phyloP scores from a whole-genome alignment of 2,113 vertebrate genomes.

The Leptobrachium leishanense region DNA sequence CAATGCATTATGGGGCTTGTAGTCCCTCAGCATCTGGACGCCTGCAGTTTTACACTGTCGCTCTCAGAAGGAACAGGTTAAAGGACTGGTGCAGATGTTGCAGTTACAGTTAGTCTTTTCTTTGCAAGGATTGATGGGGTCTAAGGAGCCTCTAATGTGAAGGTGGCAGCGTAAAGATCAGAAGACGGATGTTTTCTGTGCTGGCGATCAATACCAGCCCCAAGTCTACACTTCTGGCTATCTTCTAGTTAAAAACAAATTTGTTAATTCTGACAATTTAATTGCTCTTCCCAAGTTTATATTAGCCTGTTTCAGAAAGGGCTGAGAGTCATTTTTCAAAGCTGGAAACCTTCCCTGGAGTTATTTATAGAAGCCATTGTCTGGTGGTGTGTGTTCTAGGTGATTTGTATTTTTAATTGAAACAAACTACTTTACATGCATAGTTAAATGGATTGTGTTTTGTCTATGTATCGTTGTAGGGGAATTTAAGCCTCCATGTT shows the following conservation, averaged over 20 bases:
- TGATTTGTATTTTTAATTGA: constrained; percentile 52
- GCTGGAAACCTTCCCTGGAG: constrained; percentile 60
- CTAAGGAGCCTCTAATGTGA: constrained; percentile 82
- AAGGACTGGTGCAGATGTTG: constrained; percentile 72
- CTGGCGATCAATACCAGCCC: constrained; percentile 91
- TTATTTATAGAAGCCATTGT: constrained; percentile 73
- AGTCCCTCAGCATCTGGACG: no score
- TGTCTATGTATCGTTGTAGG: background rate
- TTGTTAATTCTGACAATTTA: constrained; percentile 99
- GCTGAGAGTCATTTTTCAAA: constrained; percentile 78
- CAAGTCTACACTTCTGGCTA: constrained; percentile 91
- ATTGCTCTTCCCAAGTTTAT: constrained; percentile 87
- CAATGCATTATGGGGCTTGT: no score
- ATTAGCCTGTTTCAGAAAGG: constrained; percentile 78
- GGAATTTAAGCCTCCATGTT: no score
- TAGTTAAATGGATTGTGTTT: constrained; percentile 14
- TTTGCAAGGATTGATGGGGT: constrained; percentile 89
- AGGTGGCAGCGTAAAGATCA: constrained; percentile 98
- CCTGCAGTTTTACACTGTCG: no score
- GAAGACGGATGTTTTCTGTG: constrained; percentile 94
- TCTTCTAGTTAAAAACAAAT: constrained; percentile 97
- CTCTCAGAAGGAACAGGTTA: constrained; percentile 6
- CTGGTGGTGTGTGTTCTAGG: constrained; percentile 55
- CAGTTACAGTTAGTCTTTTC: constrained; percentile 82
- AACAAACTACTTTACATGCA: constrained; percentile 30